Evolutionary conservation across 1,140 invertebrate species (phyloP), one percentile per base, ranked within the genome.

Genomic region (Caenorhabditis briggsae): DNA sequence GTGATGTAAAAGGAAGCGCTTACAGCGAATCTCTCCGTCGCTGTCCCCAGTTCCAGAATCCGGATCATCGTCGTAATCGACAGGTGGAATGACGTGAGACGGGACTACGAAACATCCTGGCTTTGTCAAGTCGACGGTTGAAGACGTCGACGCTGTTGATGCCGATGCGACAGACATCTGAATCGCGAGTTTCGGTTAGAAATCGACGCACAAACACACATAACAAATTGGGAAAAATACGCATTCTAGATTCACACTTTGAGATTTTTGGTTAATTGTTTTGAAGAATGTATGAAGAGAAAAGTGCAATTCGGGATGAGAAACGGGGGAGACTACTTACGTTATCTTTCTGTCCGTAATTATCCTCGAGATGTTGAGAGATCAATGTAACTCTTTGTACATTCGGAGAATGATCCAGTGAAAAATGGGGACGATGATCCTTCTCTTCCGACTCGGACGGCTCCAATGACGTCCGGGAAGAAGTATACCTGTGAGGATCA

Each of bases 401-500:
- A 58, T 58, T 59, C 46, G 82, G 82, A 65, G 85, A 86, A 25
- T 86, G 85, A 20, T 86, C 85, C n/a, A 86, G 16, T 33, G 74
- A 82, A 43, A 78, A 86, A 55, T 86, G 85, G 11, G 58, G 58
- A 14, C 59, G 85, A 59, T 82, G 55, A 48, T 59, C 43, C 61
- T 86, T 86, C 2, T 90, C 90, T 83, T 92, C 91, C 64, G 85
- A 92, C 83, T 92, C 91, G 65, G 90, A 91, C 23, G 91, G 91
- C 82, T 92, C 91, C 59, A 92, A 58, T 14, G 91, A 92, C 11
- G 92, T 92, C 53, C 91, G 65, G 8, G 91, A 92, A 25, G 91
- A 92, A 8, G 91, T 92, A 83, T 92, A 92, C 25, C 90, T 91
- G 83, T 33, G 33, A 33, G 65, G 91, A 87, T n/a, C 18, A 58